Percentiles rank a stretch among this genome's conserved stretches.
These are phyloP conservation scores for Turnix velox DNA, from an alignment of 2,113 vertebrate genomes.

Conservation along the genomic window DNA sequence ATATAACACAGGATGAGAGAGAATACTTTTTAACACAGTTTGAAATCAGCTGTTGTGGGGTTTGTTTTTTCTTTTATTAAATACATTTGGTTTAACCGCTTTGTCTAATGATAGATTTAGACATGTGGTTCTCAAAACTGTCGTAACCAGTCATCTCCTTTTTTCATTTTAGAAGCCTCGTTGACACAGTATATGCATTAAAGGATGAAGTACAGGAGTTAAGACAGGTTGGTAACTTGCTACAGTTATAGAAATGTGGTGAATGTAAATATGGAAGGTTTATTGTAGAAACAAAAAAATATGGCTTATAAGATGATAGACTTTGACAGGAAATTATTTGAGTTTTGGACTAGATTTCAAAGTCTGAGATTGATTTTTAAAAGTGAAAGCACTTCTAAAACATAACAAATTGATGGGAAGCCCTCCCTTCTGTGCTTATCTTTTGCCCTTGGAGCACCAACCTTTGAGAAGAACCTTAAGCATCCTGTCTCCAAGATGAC, in stretches of 20 bases:
- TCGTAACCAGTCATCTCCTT: neutral
- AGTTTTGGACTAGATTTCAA: neutral
- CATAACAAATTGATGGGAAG: neutral
- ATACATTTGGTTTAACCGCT: neutral
- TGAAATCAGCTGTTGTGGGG: neutral
- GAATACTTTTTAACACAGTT: neutral
- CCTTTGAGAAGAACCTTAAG: neutral
- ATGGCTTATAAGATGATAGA: neutral
- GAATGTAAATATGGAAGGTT: neutral
- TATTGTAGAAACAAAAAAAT: neutral
- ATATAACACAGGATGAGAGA: neutral
- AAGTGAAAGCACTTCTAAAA: neutral
- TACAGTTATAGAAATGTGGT: neutral
- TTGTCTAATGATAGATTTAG: neutral
- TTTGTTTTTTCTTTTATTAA: neutral
- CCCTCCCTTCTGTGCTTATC: neutral
- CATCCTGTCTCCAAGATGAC: neutral
- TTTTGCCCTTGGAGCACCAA: neutral
- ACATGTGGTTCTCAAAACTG: neutral
- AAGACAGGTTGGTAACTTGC: constrained; percentile 82
- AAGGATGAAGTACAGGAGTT: constrained; percentile 93
- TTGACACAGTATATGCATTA: constrained; percentile 92
- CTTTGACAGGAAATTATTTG: neutral
- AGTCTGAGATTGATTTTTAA: neutral
- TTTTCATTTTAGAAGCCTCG: constrained; percentile 82